Percentiles rank a stretch among this genome's conserved stretches.
Conservation (phyloP, 2,888 invertebrate species). For the Anoplius nigerrimus region DNA sequence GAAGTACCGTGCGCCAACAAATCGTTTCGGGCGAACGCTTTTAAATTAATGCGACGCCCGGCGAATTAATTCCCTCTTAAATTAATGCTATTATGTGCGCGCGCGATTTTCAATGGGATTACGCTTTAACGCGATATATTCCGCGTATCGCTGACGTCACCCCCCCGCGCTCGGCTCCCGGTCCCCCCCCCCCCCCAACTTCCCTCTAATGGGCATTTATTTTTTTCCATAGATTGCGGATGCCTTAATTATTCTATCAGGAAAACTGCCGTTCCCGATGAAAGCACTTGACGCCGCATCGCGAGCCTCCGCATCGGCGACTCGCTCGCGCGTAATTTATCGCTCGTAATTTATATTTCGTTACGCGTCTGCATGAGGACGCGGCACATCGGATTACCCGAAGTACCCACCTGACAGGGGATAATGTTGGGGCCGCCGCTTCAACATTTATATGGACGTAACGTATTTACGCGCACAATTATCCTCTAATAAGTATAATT, state of each 20-base stretch:
- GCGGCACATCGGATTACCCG: constrained; percentile 24
- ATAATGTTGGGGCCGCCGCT: neutral
- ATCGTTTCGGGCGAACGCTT: constrained; percentile 57
- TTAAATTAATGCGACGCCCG: constrained; percentile 58
- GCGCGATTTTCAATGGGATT: constrained; percentile 58
- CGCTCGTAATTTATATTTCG: constrained; percentile 47
- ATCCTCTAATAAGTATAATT: constrained; percentile 3
- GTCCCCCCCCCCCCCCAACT: neutral
- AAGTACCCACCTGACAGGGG: constrained; percentile 16
- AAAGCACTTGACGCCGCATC: constrained; percentile 47
- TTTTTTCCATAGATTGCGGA: constrained; percentile 54
- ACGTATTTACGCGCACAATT: constrained; percentile 2
- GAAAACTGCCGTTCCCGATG: constrained; percentile 51
- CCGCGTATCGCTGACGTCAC: constrained; percentile 45
- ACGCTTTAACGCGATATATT: constrained; percentile 54
- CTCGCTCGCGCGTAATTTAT: constrained; percentile 13
- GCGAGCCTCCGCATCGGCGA: neutral
- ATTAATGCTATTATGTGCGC: constrained; percentile 58
- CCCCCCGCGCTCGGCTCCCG: constrained; percentile 25
- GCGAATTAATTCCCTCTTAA: constrained; percentile 59
- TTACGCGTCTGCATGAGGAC: constrained; percentile 26
- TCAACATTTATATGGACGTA: neutral
- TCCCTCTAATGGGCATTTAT: constrained; percentile 47
- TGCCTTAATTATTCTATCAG: constrained; percentile 57
- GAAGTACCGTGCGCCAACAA: constrained; percentile 49